Evolutionary conservation across 2,888 invertebrate genomes (phyloP), one percentile per base, ranked within the genome.

Genomic region (Zootermopsis nevadensis): DNA sequence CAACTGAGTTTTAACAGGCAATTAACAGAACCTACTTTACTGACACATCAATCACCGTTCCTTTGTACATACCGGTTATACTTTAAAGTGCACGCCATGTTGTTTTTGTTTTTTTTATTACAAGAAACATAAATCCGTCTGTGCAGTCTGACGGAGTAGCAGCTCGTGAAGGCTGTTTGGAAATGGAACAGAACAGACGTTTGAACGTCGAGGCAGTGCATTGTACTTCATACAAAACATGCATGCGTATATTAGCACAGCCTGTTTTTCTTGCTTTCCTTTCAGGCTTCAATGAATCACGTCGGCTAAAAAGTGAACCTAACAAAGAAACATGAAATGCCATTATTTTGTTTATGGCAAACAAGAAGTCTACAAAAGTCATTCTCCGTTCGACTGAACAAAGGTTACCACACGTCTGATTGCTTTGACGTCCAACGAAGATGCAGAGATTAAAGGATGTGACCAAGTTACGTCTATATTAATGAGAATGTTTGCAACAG

Each of bases 191-290:
- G 4, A 0, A 2, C 33, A 69, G 33, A 69, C 69, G 33, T 69
- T 15, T 69, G 69, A 69, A 33, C 19, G 69, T 33, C 33, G 33
- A 33, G 60, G 60, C 60, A 60, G 69, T 69, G 69, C 69, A 69
- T 33, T 69, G 69, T 12, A 69, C 69, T 19, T 22, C 33, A 69
- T 69, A 33, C 69, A 33, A 15, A 69, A 69, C 69, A 69, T 22
- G 30, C 69, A 22, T 33, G 33, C 69, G 33, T 69, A 69, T 69
- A 69, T 33, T 69, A 69, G 33, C 33, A 33, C 22, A 22, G 2
- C 10, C 31, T 15, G 69, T 24, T 69, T 67, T 33, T 10, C 66
- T n/a, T n/a, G 22, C 66, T 66, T 27, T 22, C 33, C 69, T 24
- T 33, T 22, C 31, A 69, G 22, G 69, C 33, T 69, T 69, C 69